These are phyloP conservation scores for Thamnophis sirtalis DNA, from an alignment of 2,113 vertebrate genomes.

Conservation along the genomic window DNA sequence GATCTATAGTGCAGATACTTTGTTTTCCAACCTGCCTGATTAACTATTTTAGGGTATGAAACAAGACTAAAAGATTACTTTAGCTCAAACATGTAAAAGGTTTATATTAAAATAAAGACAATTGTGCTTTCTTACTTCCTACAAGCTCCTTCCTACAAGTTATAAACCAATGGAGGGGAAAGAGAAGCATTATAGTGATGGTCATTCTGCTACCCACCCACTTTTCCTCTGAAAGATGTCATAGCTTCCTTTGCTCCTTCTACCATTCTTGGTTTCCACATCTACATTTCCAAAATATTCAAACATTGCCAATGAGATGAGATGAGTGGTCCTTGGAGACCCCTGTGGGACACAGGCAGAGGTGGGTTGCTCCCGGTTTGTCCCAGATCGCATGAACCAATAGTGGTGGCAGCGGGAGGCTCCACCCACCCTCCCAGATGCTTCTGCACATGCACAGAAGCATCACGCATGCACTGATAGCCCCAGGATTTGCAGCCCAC, in stretches of 20 bases:
- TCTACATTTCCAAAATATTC: neutral
- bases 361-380: too few species aligned
- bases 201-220: neutral
- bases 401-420: too few species aligned
- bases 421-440: too few species aligned
- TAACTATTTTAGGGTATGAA: neutral
- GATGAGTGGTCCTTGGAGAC: neutral
- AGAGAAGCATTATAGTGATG: neutral
- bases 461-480: too few species aligned
- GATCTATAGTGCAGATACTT: neutral
- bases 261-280: neutral
- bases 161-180: neutral
- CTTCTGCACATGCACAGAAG: too few species aligned
- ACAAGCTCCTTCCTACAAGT: neutral
- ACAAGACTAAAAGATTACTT: neutral
- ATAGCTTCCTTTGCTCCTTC: neutral
- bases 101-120: neutral
- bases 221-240: neutral
- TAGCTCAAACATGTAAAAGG: neutral
- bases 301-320: neutral
- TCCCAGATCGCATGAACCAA: too few species aligned
- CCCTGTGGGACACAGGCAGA: neutral
- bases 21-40: neutral
- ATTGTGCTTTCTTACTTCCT: neutral
- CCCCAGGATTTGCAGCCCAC: too few species aligned